Percentiles rank a stretch among this genome's conserved stretches.
phyloP scores from a whole-genome alignment of 2,888 invertebrate species.

The Sericinus montela region DNA sequence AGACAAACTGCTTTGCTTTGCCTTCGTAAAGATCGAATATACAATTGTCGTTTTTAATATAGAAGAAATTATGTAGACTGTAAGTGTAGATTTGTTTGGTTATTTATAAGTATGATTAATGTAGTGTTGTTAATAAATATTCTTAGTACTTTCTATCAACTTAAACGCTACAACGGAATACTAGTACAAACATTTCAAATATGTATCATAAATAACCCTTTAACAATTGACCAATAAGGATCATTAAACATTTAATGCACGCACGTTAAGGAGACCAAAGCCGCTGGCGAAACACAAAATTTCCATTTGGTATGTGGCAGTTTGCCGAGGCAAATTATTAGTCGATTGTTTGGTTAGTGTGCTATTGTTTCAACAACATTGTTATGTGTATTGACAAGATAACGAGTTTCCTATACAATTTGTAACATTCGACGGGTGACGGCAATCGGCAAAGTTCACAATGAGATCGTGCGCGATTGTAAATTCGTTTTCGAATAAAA shows the following conservation, averaged over 20 bases:
- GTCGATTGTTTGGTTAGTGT: conserved; percentile 54
- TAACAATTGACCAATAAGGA: neutral
- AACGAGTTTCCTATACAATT: conserved; percentile 39
- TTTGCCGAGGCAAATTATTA: conserved; percentile 56
- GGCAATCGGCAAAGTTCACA: conserved; percentile 15
- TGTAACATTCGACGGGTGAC: conserved; percentile 19
- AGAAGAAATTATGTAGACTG: too few relatives aligned
- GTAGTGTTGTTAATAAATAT: too few relatives aligned
- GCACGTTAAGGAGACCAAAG: conserved; percentile 50
- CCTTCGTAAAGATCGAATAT: too few relatives aligned
- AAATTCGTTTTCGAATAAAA: conserved; percentile 3
- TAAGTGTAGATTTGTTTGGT: too few relatives aligned
- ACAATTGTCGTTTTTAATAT: too few relatives aligned
- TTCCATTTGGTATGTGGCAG: conserved; percentile 56
- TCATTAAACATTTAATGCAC: conserved; percentile 37
- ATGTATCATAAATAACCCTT: too few relatives aligned
- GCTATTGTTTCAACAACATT: conserved; percentile 45
- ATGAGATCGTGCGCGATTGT: conserved; percentile 13
- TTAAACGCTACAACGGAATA: too few relatives aligned
- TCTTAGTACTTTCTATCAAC: too few relatives aligned
- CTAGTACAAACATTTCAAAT: too few relatives aligned
- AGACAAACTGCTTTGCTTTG: too few relatives aligned
- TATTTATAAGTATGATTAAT: too few relatives aligned
- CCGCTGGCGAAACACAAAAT: conserved; percentile 47
- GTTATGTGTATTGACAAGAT: conserved; percentile 43